These are phyloP conservation scores for Cancer borealis DNA, from an alignment of 2,888 invertebrate species.

Conservation along the genomic window DNA sequence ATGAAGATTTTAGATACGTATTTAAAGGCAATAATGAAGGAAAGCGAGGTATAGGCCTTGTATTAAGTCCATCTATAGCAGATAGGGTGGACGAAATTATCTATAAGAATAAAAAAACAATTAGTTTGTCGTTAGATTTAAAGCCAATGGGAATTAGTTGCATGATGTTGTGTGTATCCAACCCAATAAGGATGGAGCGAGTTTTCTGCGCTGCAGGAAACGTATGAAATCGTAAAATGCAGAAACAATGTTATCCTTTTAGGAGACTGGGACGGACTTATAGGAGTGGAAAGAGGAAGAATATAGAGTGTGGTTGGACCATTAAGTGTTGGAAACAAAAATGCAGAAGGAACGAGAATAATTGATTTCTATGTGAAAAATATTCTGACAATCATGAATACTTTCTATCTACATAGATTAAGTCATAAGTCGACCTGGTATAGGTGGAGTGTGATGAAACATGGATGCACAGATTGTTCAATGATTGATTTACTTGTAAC, in stretches of 20 bases:
- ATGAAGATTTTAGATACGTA: too few species aligned
- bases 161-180: conserved; percentile 49
- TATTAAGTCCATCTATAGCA: too few species aligned
- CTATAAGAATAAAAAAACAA: too few species aligned
- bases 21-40: too few species aligned
- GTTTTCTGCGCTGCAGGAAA: neutral
- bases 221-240: neutral
- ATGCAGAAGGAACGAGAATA: neutral
- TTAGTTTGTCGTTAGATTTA: too few species aligned
- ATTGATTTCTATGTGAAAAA: conserved; percentile 42
- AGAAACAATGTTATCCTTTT: conserved; percentile 10
- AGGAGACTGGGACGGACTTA: conserved; percentile 49
- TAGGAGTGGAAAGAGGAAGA: neutral
- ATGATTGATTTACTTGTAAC: conserved; percentile 58
- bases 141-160: too few species aligned
- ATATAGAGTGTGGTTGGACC: conserved; percentile 16
- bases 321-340: conserved; percentile 40
- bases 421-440: conserved; percentile 59
- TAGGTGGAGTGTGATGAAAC: neutral
- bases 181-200: conserved; percentile 39
- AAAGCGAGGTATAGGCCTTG: too few species aligned
- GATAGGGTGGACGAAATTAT: too few species aligned
- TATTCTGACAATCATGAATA: conserved; percentile 43
- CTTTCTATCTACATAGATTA: conserved; percentile 39
- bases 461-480: conserved; percentile 26